Conservation (phyloP, 1,140 invertebrate species). For the Aphaenogaster rudis region DNA sequence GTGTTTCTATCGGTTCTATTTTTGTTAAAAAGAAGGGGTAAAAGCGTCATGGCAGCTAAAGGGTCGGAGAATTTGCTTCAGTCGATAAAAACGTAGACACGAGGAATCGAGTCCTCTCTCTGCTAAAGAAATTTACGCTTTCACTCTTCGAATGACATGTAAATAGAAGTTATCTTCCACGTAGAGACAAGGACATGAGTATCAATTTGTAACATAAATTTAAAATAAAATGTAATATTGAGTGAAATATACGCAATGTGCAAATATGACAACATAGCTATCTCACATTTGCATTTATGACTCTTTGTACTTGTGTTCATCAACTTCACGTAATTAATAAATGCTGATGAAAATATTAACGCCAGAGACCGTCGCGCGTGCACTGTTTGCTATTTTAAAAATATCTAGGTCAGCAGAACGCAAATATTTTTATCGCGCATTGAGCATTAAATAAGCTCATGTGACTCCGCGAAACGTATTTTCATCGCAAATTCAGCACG, state of each 20-base stretch:
- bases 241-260: neutral
- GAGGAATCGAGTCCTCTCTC: neutral
- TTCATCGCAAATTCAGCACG: neutral
- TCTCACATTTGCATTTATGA: neutral
- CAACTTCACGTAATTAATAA: constrained; percentile 27
- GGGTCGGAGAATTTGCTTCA: constrained; percentile 17
- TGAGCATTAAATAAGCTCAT: neutral
- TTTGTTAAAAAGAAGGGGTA: constrained; percentile 26
- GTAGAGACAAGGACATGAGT: neutral
- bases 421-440: constrained; percentile 17
- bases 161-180: neutral
- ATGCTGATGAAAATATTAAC: constrained; percentile 1
- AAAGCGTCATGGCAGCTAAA: neutral
- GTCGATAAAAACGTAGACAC: constrained; percentile 27
- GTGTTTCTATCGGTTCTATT: constrained; percentile 48
- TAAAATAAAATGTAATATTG: neutral
- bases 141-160: neutral
- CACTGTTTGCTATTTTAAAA: neutral
- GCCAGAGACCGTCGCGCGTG: neutral
- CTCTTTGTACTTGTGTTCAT: neutral
- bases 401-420: constrained; percentile 3
- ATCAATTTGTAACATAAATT: neutral
- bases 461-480: neutral
- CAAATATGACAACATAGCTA: neutral
- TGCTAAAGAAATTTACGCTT: neutral